Percentiles rank a stretch among this genome's conserved stretches.
These are phyloP conservation scores for Apodemia hepburni DNA, from an alignment of 2,888 invertebrate species.

Conservation along the genomic window DNA sequence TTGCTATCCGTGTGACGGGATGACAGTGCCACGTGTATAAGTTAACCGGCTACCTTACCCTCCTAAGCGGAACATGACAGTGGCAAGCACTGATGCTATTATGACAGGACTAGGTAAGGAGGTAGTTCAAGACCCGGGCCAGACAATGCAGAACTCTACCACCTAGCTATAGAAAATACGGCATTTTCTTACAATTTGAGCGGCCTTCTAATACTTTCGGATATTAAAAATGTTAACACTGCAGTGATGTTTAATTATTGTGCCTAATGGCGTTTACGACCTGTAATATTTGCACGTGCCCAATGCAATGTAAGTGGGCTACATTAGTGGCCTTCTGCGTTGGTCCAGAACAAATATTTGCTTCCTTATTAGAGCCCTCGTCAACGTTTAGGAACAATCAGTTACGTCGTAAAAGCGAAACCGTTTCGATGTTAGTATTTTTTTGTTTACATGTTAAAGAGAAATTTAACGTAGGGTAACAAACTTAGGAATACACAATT, in stretches of 20 bases:
- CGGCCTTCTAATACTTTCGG: too few relatives aligned
- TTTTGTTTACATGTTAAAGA: neutral
- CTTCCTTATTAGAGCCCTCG: conserved; percentile 69
- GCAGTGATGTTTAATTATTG: neutral
- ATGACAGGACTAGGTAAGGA: too few relatives aligned
- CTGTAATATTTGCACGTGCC: conserved; percentile 34
- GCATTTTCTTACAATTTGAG: too few relatives aligned
- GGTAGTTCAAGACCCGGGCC: too few relatives aligned
- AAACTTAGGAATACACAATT: neutral
- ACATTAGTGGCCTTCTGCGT: conserved; percentile 35
- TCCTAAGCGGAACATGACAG: too few relatives aligned
- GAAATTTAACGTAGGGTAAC: neutral
- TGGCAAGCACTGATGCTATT: too few relatives aligned
- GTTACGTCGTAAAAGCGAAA: conserved; percentile 41
- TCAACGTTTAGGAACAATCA: conserved; percentile 51
- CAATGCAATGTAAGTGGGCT: conserved; percentile 44
- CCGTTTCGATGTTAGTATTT: neutral
- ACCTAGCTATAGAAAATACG: too few relatives aligned
- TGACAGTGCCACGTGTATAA: too few relatives aligned
- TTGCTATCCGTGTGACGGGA: too few relatives aligned
- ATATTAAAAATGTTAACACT: too few relatives aligned
- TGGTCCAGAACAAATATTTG: conserved; percentile 63
- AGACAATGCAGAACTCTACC: too few relatives aligned
- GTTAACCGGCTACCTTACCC: too few relatives aligned
- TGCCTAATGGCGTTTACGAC: conserved; percentile 10